A percentile compares a stretch with the other conserved stretches of the same genome.
These are phyloP conservation scores for Serinus canaria DNA, from an alignment of 2,113 vertebrate genomes.

Conservation along the genomic window DNA sequence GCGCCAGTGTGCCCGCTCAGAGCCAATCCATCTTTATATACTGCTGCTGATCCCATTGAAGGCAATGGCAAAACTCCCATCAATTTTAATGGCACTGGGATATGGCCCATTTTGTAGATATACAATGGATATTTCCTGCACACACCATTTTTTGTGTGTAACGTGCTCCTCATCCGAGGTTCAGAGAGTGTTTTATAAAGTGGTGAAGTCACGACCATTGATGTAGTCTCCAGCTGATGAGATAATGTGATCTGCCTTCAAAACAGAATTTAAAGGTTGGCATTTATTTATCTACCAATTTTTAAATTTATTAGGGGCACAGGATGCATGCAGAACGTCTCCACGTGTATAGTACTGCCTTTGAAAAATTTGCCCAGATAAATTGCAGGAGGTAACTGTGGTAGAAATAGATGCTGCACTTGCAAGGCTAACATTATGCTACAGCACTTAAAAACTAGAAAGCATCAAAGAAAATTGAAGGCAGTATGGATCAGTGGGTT, in stretches of 20 bases:
- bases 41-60: constrained; percentile 46
- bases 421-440: constrained; percentile 9
- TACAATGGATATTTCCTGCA: constrained; percentile 40
- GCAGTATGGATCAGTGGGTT: not conserved
- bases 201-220: not conserved
- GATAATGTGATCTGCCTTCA: not conserved
- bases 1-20: not conserved
- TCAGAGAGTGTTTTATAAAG: not conserved
- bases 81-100: constrained; percentile 41
- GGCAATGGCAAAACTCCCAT: constrained; percentile 51
- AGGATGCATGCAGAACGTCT: accelerated
- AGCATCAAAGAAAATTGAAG: constrained; percentile 17
- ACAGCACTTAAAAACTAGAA: not conserved
- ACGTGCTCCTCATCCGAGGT: not conserved
- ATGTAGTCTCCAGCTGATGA: not conserved
- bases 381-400: not conserved
- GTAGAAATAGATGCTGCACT: not conserved
- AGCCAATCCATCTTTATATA: constrained; percentile 59
- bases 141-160: not conserved
- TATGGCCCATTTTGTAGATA: constrained; percentile 56
- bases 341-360: not conserved
- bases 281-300: not conserved
- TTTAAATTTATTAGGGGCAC: not conserved
- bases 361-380: not conserved
- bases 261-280: not conserved